A percentile compares a stretch with the other conserved stretches of the same genome.
Evolutionary conservation across 2,797 vertebrate genomes (phyloP).

Genomic region (Eurystomus glaucurus): DNA sequence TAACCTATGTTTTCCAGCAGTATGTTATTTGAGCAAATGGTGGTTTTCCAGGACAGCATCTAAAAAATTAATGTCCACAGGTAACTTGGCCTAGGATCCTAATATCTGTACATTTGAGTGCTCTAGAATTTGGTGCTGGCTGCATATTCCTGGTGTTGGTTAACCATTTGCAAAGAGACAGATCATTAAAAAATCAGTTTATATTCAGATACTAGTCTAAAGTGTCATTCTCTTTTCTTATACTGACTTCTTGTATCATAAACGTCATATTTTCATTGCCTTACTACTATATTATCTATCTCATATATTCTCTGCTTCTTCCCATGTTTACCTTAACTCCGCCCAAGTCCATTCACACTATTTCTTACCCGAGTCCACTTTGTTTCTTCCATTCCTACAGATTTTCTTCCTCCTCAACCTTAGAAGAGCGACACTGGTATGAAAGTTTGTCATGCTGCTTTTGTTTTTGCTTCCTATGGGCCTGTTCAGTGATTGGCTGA

Average conservation of each 20-base stretch:
- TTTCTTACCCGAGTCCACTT: accelerated
- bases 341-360: neutral
- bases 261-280: neutral
- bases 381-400: neutral
- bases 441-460: neutral
- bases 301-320: neutral
- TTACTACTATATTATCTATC: neutral
- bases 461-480: neutral
- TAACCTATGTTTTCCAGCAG: neutral
- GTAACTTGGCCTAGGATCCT: neutral
- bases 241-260: neutral
- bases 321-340: neutral
- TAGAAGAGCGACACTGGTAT: neutral
- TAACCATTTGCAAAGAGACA: neutral
- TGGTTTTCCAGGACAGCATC: neutral
- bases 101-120: neutral
- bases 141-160: neutral
- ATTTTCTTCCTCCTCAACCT: neutral
- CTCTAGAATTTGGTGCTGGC: neutral
- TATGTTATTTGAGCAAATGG: neutral
- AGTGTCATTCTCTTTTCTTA: accelerated
- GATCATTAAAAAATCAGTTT: neutral
- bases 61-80: neutral
- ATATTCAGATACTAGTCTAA: neutral
- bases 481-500: neutral